Conservation (phyloP, 2,888 invertebrate species). For the Notocelia uddmanniana region DNA sequence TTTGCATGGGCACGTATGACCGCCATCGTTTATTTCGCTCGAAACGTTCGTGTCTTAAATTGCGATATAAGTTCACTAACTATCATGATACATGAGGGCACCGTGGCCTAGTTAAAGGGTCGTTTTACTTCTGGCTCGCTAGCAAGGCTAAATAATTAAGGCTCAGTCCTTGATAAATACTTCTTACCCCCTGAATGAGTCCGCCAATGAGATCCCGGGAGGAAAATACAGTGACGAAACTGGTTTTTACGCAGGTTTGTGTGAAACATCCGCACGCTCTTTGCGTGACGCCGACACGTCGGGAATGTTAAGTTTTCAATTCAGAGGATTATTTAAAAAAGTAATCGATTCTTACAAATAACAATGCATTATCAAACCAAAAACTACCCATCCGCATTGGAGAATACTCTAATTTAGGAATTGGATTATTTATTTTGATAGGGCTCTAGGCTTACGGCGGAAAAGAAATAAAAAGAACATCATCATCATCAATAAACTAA, state of each 20-base stretch:
- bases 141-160: not conserved
- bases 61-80: slow-evolving; percentile 21
- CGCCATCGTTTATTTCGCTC: slow-evolving; percentile 17
- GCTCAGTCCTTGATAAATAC: slow-evolving; percentile 6
- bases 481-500: not conserved
- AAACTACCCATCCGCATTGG: too few relatives aligned
- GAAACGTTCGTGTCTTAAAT: slow-evolving; percentile 32
- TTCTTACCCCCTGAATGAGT: not conserved
- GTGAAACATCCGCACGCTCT: not conserved
- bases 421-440: not conserved
- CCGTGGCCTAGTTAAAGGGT: slow-evolving; percentile 17
- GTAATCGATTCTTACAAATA: not conserved
- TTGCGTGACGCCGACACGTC: not conserved
- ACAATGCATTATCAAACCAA: not conserved
- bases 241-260: slow-evolving; percentile 11
- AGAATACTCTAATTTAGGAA: not conserved
- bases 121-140: slow-evolving; percentile 5
- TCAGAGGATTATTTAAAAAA: not conserved
- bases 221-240: slow-evolving; percentile 17
- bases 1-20: slow-evolving; percentile 21
- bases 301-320: not conserved
- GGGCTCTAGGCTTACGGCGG: too few relatives aligned
- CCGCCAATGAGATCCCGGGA: not conserved
- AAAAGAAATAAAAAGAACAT: too few relatives aligned
- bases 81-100: slow-evolving; percentile 10